Evolutionary conservation across 1,140 invertebrate genomes (phyloP).

Genomic region (Planococcus citri): DNA sequence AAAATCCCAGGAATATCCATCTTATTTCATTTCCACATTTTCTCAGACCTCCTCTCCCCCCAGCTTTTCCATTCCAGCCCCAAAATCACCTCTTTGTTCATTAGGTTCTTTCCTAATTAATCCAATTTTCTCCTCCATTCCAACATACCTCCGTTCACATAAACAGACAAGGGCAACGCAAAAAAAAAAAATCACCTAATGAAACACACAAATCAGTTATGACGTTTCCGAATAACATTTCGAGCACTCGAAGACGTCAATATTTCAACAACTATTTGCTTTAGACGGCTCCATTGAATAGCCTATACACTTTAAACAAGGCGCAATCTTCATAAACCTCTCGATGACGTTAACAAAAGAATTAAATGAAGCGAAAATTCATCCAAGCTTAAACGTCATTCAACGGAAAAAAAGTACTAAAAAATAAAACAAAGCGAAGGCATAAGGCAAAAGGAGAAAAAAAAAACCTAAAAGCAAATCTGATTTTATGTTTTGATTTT

Average conservation of each 20-base stretch:
- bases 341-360: constrained; percentile 10
- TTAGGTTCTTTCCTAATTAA: too few relatives aligned
- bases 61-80: too few relatives aligned
- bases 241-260: constrained; percentile 12
- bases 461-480: constrained; percentile 13
- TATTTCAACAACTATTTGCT: background rate
- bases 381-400: constrained; percentile 15
- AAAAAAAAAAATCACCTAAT: background rate
- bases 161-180: background rate
- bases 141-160: too few relatives aligned
- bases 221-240: background rate
- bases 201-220: background rate
- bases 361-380: constrained; percentile 13
- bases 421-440: background rate
- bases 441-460: background rate
- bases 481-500: constrained; percentile 18
- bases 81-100: too few relatives aligned
- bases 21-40: too few relatives aligned
- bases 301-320: background rate
- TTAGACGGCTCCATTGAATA: background rate
- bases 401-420: background rate
- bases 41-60: too few relatives aligned
- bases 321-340: background rate
- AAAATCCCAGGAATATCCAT: too few relatives aligned
- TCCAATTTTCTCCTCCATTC: too few relatives aligned